Evolutionary conservation across 2,888 invertebrate genomes (phyloP).

Genomic region (Periphyllus acericola): DNA sequence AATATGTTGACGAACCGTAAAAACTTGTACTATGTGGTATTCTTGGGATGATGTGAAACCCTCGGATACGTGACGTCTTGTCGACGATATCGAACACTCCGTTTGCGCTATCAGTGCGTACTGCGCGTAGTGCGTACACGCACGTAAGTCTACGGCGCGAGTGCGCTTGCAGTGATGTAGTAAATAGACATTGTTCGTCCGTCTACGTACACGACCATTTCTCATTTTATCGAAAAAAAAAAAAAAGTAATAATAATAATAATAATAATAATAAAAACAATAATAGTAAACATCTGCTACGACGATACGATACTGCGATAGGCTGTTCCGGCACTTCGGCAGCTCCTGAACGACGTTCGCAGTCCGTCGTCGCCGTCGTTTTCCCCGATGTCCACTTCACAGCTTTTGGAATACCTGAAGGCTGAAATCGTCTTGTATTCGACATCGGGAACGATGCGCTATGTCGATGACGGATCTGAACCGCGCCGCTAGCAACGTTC

Average conservation of each 20-base stretch:
- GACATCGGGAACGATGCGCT: too few relatives aligned
- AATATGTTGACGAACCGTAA: too few relatives aligned
- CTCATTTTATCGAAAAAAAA: background rate
- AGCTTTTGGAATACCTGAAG: too few relatives aligned
- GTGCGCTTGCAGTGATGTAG: too few relatives aligned
- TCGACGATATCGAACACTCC: too few relatives aligned
- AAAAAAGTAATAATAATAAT: background rate
- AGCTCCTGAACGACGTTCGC: background rate
- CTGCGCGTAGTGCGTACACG: too few relatives aligned
- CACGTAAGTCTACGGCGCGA: background rate
- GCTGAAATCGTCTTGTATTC: too few relatives aligned
- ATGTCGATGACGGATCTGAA: too few relatives aligned
- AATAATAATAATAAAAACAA: slow-evolving; percentile 3
- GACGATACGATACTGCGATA: slow-evolving; percentile 10
- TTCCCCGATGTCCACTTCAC: background rate
- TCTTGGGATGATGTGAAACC: too few relatives aligned
- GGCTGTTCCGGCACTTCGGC: slow-evolving; percentile 7
- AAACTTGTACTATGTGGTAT: too few relatives aligned
- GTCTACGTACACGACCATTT: background rate
- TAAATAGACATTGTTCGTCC: background rate
- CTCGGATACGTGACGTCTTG: too few relatives aligned
- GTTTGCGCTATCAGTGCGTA: background rate
- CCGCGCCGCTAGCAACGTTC: too few relatives aligned
- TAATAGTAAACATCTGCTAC: slow-evolving; percentile 36
- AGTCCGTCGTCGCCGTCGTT: background rate